Percentiles rank a stretch among this genome's conserved stretches.
Conservation (phyloP, 1,140 invertebrate genomes). For the Hormaphis cornu region DNA sequence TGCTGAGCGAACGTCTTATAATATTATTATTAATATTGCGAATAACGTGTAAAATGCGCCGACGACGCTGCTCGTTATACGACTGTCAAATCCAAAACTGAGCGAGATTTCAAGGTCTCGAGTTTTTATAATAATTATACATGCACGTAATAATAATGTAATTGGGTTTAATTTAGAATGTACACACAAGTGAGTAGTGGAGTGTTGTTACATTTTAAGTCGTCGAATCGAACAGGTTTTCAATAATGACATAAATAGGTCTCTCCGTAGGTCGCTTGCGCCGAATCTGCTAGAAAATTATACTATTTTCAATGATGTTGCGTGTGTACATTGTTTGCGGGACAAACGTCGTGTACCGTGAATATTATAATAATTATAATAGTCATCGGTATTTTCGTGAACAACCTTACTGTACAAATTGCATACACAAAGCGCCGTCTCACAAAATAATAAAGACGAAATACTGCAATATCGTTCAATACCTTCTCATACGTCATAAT, state of each 20-base stretch:
- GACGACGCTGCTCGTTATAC: background rate
- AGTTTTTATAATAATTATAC: constrained; percentile 16
- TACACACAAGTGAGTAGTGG: background rate
- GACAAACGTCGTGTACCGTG: too few relatives aligned
- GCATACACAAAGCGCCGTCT: constrained; percentile 27
- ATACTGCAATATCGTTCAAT: background rate
- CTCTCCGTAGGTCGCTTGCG: too few relatives aligned
- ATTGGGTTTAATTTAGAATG: constrained; percentile 13
- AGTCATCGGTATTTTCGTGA: background rate
- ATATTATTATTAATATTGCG: too few relatives aligned
- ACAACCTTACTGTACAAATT: background rate
- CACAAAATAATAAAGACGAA: background rate
- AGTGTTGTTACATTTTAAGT: background rate
- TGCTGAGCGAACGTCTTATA: too few relatives aligned
- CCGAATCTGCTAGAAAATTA: background rate
- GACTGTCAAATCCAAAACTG: constrained; percentile 3
- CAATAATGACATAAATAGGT: background rate
- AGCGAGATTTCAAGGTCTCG: constrained; percentile 8
- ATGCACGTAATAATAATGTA: constrained; percentile 3
- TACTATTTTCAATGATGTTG: too few relatives aligned
- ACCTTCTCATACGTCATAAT: too few relatives aligned
- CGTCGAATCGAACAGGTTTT: constrained; percentile 5
- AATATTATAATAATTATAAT: too few relatives aligned
- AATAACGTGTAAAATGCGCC: too few relatives aligned
- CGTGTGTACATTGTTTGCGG: too few relatives aligned